These are phyloP conservation scores for Andrena praecox DNA, from an alignment of 2,888 invertebrate species.

Conservation along the genomic window DNA sequence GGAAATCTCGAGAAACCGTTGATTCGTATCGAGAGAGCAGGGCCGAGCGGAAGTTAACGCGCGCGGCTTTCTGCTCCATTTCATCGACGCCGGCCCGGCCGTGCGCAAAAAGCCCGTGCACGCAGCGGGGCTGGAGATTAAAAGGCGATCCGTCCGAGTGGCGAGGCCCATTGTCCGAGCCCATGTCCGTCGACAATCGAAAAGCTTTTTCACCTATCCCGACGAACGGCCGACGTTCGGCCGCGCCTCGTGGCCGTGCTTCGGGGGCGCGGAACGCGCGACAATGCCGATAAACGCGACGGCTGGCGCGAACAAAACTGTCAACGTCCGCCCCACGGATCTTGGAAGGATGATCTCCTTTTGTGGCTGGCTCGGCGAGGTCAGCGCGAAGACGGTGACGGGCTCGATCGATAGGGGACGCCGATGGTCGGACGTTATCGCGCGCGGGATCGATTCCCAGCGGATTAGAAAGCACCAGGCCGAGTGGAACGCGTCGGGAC, in stretches of 20 bases:
- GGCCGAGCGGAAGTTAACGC: slow-evolving; percentile 20
- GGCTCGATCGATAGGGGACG: slow-evolving; percentile 40
- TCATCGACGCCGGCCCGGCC: slow-evolving; percentile 61
- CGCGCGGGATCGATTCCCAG: slow-evolving; percentile 45
- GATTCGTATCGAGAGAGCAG: slow-evolving; percentile 28
- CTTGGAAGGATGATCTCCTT: slow-evolving; percentile 31
- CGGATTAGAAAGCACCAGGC: slow-evolving; percentile 63
- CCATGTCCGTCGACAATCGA: slow-evolving; percentile 41
- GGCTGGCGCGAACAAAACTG: slow-evolving; percentile 13
- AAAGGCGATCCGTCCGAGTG: slow-evolving; percentile 67
- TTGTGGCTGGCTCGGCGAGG: slow-evolving; percentile 15
- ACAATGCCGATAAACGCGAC: slow-evolving; percentile 35
- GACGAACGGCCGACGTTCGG: slow-evolving; percentile 54
- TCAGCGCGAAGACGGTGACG: slow-evolving; percentile 30
- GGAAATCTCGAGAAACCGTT: slow-evolving; percentile 42
- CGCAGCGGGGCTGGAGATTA: slow-evolving; percentile 60
- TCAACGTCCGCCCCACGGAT: slow-evolving; percentile 34
- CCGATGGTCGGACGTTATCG: slow-evolving; percentile 38
- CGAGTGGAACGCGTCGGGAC: slow-evolving; percentile 31
- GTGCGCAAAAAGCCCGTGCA: slow-evolving; percentile 52
- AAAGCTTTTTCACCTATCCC: slow-evolving; percentile 63
- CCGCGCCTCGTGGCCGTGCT: not conserved
- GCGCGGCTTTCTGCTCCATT: slow-evolving; percentile 73
- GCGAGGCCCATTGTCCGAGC: slow-evolving; percentile 65
- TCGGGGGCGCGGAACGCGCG: not conserved